Conservation (phyloP, 1,140 invertebrate species). For the Bombus soroeensis region DNA sequence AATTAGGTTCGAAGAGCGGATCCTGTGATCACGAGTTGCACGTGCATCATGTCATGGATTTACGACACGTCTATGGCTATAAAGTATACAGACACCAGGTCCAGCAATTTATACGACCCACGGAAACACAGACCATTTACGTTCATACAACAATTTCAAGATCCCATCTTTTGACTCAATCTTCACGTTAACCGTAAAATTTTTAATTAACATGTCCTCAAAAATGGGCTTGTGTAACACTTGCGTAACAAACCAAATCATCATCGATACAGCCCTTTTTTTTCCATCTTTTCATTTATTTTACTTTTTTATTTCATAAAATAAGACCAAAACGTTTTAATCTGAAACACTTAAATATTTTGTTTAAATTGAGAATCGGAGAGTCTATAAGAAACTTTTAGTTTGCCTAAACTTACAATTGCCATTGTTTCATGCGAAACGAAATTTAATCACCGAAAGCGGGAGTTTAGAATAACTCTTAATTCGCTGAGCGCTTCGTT, state of each 20-base stretch:
- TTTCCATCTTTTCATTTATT: neutral
- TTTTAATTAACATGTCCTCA: neutral
- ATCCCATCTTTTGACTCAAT: no score
- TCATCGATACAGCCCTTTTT: no score
- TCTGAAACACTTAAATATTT: neutral
- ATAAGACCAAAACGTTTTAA: neutral
- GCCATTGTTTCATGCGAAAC: neutral
- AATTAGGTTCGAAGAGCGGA: neutral
- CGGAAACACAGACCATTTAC: neutral
- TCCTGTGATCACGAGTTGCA: neutral
- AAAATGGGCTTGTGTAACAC: neutral
- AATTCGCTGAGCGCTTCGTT: conserved; percentile 27
- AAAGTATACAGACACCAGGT: neutral
- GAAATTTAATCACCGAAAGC: neutral
- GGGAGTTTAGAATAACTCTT: conserved; percentile 5
- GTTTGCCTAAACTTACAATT: neutral
- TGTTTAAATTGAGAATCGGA: no score
- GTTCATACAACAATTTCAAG: neutral
- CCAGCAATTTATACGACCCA: neutral
- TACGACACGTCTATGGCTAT: neutral
- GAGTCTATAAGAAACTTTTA: no score
- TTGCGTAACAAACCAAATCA: neutral
- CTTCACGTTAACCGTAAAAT: neutral
- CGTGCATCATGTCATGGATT: neutral
- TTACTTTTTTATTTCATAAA: neutral